Evolutionary conservation across 1,140 invertebrate species (phyloP).

Genomic region (Drosophila nebulosa): DNA sequence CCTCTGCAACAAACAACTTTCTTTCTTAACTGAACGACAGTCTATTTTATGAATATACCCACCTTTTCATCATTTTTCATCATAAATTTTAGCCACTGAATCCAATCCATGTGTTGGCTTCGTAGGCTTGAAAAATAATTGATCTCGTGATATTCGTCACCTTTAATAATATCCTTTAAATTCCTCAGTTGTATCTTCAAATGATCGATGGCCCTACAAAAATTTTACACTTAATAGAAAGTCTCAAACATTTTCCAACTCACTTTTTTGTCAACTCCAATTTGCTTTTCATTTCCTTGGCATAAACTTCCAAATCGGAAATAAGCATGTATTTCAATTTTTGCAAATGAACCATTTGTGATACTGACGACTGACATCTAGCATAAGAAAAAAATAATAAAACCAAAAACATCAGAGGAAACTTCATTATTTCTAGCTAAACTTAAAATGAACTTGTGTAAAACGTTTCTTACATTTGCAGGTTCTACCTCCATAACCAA

Average conservation of each 20-base stretch:
- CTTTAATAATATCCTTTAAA: neutral
- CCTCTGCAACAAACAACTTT: neutral
- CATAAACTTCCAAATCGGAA: neutral
- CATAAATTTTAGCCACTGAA: neutral
- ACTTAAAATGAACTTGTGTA: too few species aligned
- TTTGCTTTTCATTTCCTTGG: neutral
- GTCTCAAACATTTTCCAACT: neutral
- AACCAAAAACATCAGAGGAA: neutral
- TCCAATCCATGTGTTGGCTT: neutral
- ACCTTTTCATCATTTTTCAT: neutral
- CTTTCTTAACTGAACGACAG: too few species aligned
- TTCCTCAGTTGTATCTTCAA: neutral
- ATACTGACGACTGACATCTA: neutral
- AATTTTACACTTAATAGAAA: neutral
- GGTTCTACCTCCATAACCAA: too few species aligned
- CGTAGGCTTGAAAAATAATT: neutral
- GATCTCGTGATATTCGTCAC: neutral
- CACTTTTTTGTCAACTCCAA: neutral
- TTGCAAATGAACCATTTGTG: neutral
- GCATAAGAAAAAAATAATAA: neutral
- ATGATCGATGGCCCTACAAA: neutral
- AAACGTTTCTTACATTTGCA: too few species aligned
- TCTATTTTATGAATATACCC: too few species aligned
- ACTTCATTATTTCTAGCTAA: neutral
- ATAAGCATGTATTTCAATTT: neutral